phyloP scores from a whole-genome alignment of 2,113 vertebrate genomes.

The Petaurus breviceps region DNA sequence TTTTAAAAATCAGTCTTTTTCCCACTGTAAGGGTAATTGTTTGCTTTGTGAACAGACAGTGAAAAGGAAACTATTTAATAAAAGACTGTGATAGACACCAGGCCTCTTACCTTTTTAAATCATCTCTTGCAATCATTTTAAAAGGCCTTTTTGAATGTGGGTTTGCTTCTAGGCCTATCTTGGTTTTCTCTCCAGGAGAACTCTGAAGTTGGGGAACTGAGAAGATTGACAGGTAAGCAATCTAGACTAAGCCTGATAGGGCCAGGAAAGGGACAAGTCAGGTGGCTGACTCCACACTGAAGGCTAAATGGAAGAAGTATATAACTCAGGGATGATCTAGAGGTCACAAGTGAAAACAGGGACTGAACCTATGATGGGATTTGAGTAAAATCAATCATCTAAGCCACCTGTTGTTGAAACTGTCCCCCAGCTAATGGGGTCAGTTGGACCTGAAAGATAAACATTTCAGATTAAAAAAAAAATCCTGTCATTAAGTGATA shows the following conservation, averaged over 20 bases:
- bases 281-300: not conserved
- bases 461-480: conserved; percentile 5
- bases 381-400: not conserved
- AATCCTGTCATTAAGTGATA: not conserved
- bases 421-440: not conserved
- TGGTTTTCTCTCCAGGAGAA: not conserved
- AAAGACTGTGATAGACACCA: not conserved
- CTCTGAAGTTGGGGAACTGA: not conserved
- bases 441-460: not conserved
- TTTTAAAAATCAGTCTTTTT: not conserved
- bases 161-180: not conserved
- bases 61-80: conserved; percentile 11
- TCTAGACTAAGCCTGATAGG: not conserved
- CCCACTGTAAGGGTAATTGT: not conserved
- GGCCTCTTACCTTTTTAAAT: conserved; percentile 2
- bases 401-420: not conserved
- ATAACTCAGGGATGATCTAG: not conserved
- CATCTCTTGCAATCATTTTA: not conserved
- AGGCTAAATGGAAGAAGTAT: not conserved
- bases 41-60: conserved; percentile 42
- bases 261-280: not conserved
- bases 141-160: not conserved
- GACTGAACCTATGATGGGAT: not conserved
- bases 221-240: not conserved
- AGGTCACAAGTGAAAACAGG: not conserved